phyloP scores from a whole-genome alignment of 2,888 invertebrate species.

The Incurvaria masculella region DNA sequence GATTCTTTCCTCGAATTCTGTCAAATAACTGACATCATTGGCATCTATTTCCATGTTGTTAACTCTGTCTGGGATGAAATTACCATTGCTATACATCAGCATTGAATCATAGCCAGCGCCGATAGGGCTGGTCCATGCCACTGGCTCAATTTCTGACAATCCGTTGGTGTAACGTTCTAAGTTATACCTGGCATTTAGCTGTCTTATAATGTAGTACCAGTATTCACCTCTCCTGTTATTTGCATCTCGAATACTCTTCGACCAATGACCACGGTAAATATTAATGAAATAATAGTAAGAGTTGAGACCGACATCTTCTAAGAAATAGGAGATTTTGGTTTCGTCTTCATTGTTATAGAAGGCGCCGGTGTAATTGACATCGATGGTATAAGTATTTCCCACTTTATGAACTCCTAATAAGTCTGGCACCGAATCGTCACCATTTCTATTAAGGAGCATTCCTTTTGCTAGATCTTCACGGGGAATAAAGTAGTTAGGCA shows the following conservation, averaged over 20 bases:
- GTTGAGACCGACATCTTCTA: constrained; percentile 69
- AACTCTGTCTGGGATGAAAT: constrained; percentile 57
- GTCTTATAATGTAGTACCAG: constrained; percentile 62
- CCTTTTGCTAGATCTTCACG: constrained; percentile 54
- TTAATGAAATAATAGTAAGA: constrained; percentile 58
- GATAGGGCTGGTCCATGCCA: constrained; percentile 49
- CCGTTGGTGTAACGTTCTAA: constrained; percentile 68
- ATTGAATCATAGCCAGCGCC: constrained; percentile 57
- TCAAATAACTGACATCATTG: constrained; percentile 26
- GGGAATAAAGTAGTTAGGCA: constrained; percentile 64
- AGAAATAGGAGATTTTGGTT: constrained; percentile 62
- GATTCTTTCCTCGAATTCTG: constrained; percentile 37
- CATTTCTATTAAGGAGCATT: constrained; percentile 20
- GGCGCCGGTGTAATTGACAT: constrained; percentile 39
- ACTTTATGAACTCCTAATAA: constrained; percentile 29
- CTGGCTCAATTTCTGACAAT: constrained; percentile 52
- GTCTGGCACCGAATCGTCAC: constrained; percentile 19
- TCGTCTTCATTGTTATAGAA: constrained; percentile 47
- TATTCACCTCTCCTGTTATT: constrained; percentile 56
- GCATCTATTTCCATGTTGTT: constrained; percentile 29
- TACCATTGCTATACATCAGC: constrained; percentile 61
- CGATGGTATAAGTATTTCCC: constrained; percentile 36
- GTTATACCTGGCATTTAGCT: constrained; percentile 66
- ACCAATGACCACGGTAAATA: constrained; percentile 56
- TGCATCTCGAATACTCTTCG: constrained; percentile 45